Evolutionary conservation across 1,140 invertebrate genomes (phyloP).

Genomic region (Brachionus koreanus): DNA sequence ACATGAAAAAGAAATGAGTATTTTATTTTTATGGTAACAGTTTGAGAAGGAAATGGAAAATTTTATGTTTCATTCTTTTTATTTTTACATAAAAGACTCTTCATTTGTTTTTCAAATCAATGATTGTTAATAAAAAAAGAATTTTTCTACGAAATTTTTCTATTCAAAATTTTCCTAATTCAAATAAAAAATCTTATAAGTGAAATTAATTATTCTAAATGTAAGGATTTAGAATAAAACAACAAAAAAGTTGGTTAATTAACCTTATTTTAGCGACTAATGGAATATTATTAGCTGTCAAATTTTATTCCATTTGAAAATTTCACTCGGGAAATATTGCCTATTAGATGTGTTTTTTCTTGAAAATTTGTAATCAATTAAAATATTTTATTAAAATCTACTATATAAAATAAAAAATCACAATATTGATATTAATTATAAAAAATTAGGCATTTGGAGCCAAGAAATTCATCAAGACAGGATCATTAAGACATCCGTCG

Average conservation of each 20-base stretch:
- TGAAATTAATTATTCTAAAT: neutral
- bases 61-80: neutral
- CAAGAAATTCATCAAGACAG: slow-evolving; percentile 8
- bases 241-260: neutral
- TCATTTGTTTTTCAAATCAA: neutral
- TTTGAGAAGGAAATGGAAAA: neutral
- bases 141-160: neutral
- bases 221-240: neutral
- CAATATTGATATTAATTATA: neutral
- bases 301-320: neutral
- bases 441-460: slow-evolving; percentile 27
- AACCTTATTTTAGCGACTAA: neutral
- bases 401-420: neutral
- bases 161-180: neutral
- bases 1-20: neutral
- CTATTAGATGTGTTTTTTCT: neutral
- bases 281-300: neutral
- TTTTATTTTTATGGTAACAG: neutral
- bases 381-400: neutral
- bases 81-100: neutral
- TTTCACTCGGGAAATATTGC: neutral
- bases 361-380: neutral
- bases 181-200: neutral
- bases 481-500: slow-evolving; percentile 22
- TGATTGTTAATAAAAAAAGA: too few relatives aligned